phyloP scores from a whole-genome alignment of 2,888 invertebrate species.

The Luperina nickerlii region DNA sequence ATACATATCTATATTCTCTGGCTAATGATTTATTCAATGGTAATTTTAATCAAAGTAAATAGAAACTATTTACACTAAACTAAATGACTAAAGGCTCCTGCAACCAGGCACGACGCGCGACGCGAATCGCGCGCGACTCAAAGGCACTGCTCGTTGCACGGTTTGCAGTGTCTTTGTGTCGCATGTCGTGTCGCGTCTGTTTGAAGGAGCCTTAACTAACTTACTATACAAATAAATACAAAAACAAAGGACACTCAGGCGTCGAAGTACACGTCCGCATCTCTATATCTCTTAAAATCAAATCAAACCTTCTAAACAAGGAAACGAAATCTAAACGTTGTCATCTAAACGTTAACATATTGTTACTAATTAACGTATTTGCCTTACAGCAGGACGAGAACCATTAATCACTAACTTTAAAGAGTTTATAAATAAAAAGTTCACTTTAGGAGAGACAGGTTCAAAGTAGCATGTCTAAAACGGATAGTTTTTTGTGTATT shows the following conservation, averaged over 20 bases:
- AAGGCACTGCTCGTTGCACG: too few relatives aligned
- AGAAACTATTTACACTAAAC: too few relatives aligned
- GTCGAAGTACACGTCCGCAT: background rate
- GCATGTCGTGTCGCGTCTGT: too few relatives aligned
- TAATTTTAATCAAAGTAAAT: too few relatives aligned
- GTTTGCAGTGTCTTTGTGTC: too few relatives aligned
- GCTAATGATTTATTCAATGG: too few relatives aligned
- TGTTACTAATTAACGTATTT: slow-evolving; percentile 69
- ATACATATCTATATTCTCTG: background rate
- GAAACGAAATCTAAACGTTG: slow-evolving; percentile 48
- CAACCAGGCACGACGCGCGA: too few relatives aligned
- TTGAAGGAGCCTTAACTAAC: too few relatives aligned
- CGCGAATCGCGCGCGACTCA: too few relatives aligned
- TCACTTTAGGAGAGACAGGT: slow-evolving; percentile 54
- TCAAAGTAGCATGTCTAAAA: slow-evolving; percentile 41
- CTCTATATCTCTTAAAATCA: background rate
- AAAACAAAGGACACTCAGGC: too few relatives aligned
- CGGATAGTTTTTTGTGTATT: slow-evolving; percentile 39
- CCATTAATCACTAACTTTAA: slow-evolving; percentile 67
- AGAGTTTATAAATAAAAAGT: slow-evolving; percentile 64
- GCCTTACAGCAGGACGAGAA: slow-evolving; percentile 60
- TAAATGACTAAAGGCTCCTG: too few relatives aligned
- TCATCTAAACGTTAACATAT: slow-evolving; percentile 58
- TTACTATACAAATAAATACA: too few relatives aligned
- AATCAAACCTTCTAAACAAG: slow-evolving; percentile 38